These are phyloP conservation scores for Galerucella calmariensis DNA, from an alignment of 2,888 invertebrate genomes.

Conservation along the genomic window DNA sequence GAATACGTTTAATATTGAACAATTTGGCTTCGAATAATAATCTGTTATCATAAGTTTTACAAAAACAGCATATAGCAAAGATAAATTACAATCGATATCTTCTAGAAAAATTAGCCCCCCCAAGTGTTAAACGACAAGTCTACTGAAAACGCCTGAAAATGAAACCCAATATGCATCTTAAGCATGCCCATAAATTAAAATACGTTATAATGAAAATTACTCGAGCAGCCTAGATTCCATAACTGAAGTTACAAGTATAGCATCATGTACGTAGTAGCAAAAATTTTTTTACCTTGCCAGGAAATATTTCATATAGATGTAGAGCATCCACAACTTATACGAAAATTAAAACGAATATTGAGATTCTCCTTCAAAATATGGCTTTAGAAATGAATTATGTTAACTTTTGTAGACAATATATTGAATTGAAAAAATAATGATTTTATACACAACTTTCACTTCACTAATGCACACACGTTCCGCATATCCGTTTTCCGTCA, in stretches of 20 bases:
- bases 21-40: background rate
- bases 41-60: background rate
- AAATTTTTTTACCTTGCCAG: constrained; percentile 19
- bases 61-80: background rate
- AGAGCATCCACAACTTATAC: constrained; percentile 5
- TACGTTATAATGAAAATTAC: background rate
- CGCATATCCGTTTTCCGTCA: constrained; percentile 1
- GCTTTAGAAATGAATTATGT: background rate
- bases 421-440: constrained; percentile 14
- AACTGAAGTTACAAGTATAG: constrained; percentile 28
- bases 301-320: background rate
- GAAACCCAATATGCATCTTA: background rate
- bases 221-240: constrained; percentile 28
- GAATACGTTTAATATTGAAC: background rate
- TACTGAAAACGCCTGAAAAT: background rate
- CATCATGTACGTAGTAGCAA: constrained; percentile 14
- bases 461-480: constrained; percentile 3
- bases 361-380: background rate
- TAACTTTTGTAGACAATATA: background rate
- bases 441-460: constrained; percentile 16
- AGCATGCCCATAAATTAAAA: background rate
- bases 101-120: background rate
- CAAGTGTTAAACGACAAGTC: background rate
- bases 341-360: background rate
- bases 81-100: background rate